Conservation (phyloP, 1,140 invertebrate genomes). For the Euschistus heros region DNA sequence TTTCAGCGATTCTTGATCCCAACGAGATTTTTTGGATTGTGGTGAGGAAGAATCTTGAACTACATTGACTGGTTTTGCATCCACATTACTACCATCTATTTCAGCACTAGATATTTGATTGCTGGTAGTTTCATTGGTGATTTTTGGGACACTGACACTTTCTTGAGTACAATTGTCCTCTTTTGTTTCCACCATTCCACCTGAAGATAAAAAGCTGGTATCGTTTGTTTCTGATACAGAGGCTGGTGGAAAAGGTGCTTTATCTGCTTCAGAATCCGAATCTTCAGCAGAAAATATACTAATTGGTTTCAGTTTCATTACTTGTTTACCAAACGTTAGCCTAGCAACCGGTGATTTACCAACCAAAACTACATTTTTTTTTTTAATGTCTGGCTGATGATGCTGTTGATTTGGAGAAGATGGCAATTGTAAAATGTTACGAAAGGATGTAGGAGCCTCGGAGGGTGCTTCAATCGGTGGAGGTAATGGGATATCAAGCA, state of each 20-base stretch:
- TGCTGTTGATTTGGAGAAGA: not conserved
- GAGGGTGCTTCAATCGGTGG: constrained; percentile 9
- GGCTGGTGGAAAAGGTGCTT: not conserved
- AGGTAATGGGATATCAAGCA: constrained; percentile 23
- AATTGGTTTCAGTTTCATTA: constrained; percentile 18
- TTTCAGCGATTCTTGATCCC: not conserved
- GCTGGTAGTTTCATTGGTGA: too few relatives aligned
- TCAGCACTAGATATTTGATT: too few relatives aligned
- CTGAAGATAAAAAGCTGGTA: not conserved
- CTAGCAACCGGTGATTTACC: constrained; percentile 15
- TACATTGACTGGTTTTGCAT: too few relatives aligned
- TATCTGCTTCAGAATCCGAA: constrained; percentile 19
- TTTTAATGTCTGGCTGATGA: not conserved
- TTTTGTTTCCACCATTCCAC: too few relatives aligned
- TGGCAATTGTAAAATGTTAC: constrained; percentile 21
- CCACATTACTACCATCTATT: too few relatives aligned
- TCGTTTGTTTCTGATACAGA: not conserved
- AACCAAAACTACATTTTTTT: not conserved
- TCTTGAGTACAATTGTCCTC: too few relatives aligned
- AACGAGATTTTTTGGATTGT: not conserved
- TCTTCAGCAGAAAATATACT: constrained; percentile 21
- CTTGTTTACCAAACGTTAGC: constrained; percentile 21
- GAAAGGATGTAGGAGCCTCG: constrained; percentile 15
- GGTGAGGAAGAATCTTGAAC: too few relatives aligned
- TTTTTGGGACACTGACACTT: too few relatives aligned